Evolutionary conservation across 2,797 vertebrate genomes (phyloP).

Genomic region (Glyptemys insculpta): DNA sequence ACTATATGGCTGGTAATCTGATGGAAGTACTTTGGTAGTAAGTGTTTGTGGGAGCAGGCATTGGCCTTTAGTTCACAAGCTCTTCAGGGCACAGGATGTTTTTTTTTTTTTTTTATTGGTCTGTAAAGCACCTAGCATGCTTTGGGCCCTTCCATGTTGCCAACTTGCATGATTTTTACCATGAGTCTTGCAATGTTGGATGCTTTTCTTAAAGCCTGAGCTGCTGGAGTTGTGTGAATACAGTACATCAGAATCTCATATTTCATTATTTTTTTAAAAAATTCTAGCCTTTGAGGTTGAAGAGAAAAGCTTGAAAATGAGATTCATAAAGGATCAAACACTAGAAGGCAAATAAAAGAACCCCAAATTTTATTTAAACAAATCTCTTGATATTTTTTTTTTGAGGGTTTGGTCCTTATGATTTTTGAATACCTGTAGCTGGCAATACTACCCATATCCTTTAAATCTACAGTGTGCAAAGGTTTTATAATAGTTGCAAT

Average conservation of each 20-base stretch:
- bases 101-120: no score
- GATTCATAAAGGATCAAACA: neutral
- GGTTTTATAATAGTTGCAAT: neutral
- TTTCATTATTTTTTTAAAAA: neutral
- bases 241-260: neutral
- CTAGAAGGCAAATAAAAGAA: neutral
- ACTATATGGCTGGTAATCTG: no score
- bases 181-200: neutral
- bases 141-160: neutral
- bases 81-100: no score
- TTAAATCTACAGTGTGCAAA: neutral
- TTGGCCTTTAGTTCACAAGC: no score
- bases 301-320: no score
- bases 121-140: no score
- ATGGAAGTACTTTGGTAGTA: no score
- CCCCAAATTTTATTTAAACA: neutral
- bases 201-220: neutral
- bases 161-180: neutral
- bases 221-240: neutral
- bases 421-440: neutral
- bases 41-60: no score
- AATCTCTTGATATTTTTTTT: neutral
- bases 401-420: neutral
- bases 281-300: neutral
- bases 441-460: neutral